Evolutionary conservation across 2,888 invertebrate genomes (phyloP).

Genomic region (Agelastica alni): DNA sequence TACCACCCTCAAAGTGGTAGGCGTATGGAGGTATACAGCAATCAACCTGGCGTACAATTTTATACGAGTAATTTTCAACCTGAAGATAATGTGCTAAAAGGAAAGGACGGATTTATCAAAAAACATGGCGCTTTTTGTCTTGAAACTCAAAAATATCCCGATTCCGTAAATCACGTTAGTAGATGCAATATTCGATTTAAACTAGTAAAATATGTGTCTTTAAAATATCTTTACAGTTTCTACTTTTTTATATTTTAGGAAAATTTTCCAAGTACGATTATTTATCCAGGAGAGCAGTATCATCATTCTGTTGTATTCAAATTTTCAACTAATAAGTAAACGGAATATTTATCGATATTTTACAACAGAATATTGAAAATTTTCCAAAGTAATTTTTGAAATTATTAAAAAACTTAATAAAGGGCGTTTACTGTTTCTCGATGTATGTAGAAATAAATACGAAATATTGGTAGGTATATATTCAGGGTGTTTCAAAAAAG

Average conservation of each 20-base stretch:
- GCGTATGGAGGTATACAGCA: slow-evolving; percentile 71
- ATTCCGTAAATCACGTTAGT: slow-evolving; percentile 83
- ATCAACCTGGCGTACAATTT: slow-evolving; percentile 90
- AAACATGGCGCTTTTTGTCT: slow-evolving; percentile 76
- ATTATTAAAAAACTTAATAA: no score
- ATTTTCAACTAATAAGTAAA: slow-evolving; percentile 41
- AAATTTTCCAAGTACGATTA: slow-evolving; percentile 73
- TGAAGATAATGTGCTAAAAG: slow-evolving; percentile 51
- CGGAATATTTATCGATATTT: no score
- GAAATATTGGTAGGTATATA: no score
- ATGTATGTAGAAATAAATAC: no score
- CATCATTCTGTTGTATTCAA: slow-evolving; percentile 61
- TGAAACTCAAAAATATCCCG: slow-evolving; percentile 92
- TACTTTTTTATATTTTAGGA: no score
- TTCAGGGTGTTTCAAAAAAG: no score
- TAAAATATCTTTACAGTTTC: no score
- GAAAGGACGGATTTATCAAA: slow-evolving; percentile 42
- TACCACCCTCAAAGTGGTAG: slow-evolving; percentile 72
- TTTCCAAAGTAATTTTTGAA: no score
- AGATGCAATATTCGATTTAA: slow-evolving; percentile 39
- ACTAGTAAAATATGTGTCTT: background rate
- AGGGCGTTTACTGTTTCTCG: no score
- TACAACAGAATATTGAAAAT: no score
- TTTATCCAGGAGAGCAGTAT: slow-evolving; percentile 75
- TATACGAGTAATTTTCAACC: slow-evolving; percentile 83